These are phyloP conservation scores for Himalopsyche anomala DNA, from an alignment of 2,888 invertebrate species.

Conservation along the genomic window DNA sequence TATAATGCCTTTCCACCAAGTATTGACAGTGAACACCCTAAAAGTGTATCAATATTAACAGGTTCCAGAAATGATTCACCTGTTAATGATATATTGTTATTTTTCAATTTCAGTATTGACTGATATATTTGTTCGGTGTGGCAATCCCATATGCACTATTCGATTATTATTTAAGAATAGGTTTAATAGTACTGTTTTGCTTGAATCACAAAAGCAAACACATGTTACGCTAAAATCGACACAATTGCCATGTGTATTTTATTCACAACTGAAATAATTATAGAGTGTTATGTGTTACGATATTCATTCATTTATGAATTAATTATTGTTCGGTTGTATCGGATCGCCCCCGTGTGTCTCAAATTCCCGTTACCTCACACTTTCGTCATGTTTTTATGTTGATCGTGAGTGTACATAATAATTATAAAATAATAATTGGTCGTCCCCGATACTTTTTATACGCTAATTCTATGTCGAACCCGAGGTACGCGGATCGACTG, in stretches of 20 bases:
- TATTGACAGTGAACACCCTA: too few relatives aligned
- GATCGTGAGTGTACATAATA: neutral
- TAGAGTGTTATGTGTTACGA: neutral
- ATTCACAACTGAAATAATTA: neutral
- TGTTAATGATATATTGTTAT: too few relatives aligned
- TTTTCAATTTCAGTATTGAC: too few relatives aligned
- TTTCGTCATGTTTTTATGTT: neutral
- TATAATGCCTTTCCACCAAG: too few relatives aligned
- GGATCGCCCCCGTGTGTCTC: neutral
- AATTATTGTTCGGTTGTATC: neutral
- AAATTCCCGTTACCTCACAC: constrained; percentile 2
- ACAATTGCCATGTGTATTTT: neutral
- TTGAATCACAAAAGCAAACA: constrained; percentile 20
- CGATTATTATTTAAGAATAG: too few relatives aligned
- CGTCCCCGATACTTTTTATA: neutral
- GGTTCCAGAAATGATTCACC: too few relatives aligned
- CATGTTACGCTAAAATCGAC: neutral
- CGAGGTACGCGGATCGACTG: neutral
- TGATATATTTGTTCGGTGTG: too few relatives aligned
- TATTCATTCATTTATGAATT: constrained; percentile 4
- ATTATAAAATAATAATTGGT: constrained; percentile 19
- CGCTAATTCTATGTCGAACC: neutral
- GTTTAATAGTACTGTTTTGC: too few relatives aligned
- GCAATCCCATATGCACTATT: too few relatives aligned
- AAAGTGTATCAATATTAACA: too few relatives aligned